Evolutionary conservation across 2,888 invertebrate genomes (phyloP), one percentile per base, ranked within the genome.

Genomic region (Endotricha flammealis): DNA sequence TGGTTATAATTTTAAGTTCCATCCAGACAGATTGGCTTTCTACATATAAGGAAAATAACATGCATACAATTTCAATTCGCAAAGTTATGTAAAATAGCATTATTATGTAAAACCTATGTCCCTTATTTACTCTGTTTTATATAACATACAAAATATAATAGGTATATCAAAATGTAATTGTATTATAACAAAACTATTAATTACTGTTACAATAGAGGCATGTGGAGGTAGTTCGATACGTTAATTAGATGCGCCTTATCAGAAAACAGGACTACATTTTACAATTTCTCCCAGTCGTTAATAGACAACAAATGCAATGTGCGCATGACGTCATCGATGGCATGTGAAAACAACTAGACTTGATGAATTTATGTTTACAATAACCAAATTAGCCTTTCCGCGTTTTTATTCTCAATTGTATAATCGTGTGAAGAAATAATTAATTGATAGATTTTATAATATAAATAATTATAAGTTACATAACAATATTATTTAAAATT

Each of bases 141-240:
- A 70, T 74, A 77, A 80, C 72, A 62, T 81, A 77, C 64, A 78
- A 78, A 81, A 77, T 78, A 73, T 50, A 49, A 46, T 46, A 57
- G 45, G 50, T 51, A 44, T 50, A 57, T 58, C 62, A 64, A 64
- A 58, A 58, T 64, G 65, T 74, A 70, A 57, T 64, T 53, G 53
- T 52, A 57, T 53, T 51, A 54, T 69, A 79, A 82, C 77, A 78
- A 81, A 73, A 71, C 63, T 79, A 76, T 74, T 17, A 11, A 62
- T 69, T 56, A 75, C 61, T 72, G 72, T 63, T 68, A 68, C 60
- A 55, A 67, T 72, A 73, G 77, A 83, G 83, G 80, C 79, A 72
- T 74, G 68, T 70, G 69, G 85, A 85, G 85, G 85, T 85, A 85
- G 85, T 64, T 83, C 64, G 82, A 75, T 79, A 69, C 53, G 50